Base-by-base conservation (phyloP, 2,888 invertebrate species). In the Arctia plantaginis region DNA sequence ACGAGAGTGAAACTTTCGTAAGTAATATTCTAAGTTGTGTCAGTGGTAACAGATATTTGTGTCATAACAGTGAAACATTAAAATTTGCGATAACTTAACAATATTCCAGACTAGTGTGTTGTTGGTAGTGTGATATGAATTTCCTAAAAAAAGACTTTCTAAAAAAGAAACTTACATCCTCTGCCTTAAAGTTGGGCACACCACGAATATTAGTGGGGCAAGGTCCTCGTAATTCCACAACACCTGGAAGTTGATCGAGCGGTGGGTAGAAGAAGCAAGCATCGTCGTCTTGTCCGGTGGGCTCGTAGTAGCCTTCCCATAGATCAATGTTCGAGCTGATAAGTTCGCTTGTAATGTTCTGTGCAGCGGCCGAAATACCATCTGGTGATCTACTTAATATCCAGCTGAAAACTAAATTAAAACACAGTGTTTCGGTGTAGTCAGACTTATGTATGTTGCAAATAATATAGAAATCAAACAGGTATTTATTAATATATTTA, bases 261-360 rank as follows among this genome's bases (percentile, higher is more conserved):
- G 80, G 89, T 0, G 95, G 95, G 72, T 94, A 94, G 79, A 93
- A 85, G 91, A 95, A 95, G 77, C 95, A 95, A 0, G 89, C 91
- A 7, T 83, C 81, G 69, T 88, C 80, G 64, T 88, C 89, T 73
- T 93, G 94, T 6, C 86, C 85, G 0, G 92, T 93, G 1, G 74
- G 51, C 3, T 87, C 85, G 76, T 91, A 95, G 82, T 94, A 94
- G 0, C 84, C 81, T 55, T 89, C 88, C 76, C 89, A 91, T 4
- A 95, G 89, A 64, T 93, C 92, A 0, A 77, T 75, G 51, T 91
- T 92, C 0, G 76, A 74, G 8, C 66, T 74, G 6, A 94, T 90
- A 3, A 91, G 73, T 8, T 72, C 66, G 55, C 90, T 72, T 27
- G 94, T 91, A 15, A 71, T 78, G 0, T 71, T 69, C 23, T 82